phyloP scores from a whole-genome alignment of 2,113 vertebrate genomes.

The Siphamia tubifer region DNA sequence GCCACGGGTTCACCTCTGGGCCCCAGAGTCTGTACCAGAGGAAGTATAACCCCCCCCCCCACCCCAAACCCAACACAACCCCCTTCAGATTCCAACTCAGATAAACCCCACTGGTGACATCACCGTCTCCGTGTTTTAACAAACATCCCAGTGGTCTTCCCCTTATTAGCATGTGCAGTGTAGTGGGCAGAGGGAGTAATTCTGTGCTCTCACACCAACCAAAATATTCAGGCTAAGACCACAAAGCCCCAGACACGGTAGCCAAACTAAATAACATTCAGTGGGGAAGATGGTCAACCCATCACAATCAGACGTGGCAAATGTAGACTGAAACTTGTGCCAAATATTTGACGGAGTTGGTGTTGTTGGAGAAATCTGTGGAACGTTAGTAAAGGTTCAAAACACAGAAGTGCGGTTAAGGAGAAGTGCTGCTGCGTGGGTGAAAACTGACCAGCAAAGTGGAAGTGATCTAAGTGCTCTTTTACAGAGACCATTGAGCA shows the following conservation, averaged over 20 bases:
- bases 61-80: background rate
- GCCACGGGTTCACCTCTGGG: constrained; percentile 48
- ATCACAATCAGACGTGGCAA: constrained; percentile 64
- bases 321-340: constrained; percentile 61
- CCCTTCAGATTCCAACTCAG: constrained; percentile 58
- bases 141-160: constrained; percentile 54
- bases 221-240: constrained; percentile 62
- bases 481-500: constrained; percentile 8
- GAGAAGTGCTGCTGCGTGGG: constrained; percentile 41
- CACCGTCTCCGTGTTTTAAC: constrained; percentile 50
- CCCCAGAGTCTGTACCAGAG: constrained; percentile 50
- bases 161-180: constrained; percentile 75
- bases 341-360: constrained; percentile 52
- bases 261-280: constrained; percentile 76
- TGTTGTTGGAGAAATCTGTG: constrained; percentile 44
- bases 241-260: constrained; percentile 42
- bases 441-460: constrained; percentile 37
- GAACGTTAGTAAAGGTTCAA: constrained; percentile 31
- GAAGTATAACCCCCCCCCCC: constrained; percentile 40
- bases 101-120: constrained; percentile 73
- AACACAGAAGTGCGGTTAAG: constrained; percentile 21
- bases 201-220: constrained; percentile 56
- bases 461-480: constrained; percentile 30
- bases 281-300: constrained; percentile 66
- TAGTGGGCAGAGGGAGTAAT: constrained; percentile 63